Evolutionary conservation across 2,113 vertebrate genomes (phyloP).

Genomic region (Myiagra hebetior): DNA sequence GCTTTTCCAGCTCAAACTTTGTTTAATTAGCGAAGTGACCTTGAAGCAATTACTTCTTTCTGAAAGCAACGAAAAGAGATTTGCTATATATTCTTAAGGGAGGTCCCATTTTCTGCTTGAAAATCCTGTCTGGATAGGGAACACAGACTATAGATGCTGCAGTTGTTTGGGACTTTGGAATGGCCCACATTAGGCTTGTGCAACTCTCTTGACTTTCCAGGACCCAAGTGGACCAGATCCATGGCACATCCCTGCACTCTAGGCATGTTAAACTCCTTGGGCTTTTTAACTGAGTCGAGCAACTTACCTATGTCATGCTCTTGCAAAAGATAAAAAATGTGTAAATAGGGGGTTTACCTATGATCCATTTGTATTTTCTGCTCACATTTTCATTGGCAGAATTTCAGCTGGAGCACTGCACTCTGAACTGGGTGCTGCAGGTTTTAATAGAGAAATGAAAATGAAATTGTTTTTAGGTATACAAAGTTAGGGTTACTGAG

Average conservation of each 20-base stretch:
- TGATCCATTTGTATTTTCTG: background rate
- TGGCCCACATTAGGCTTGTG: background rate
- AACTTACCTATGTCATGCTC: background rate
- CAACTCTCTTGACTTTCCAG: background rate
- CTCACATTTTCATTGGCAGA: background rate
- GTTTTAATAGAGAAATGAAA: background rate
- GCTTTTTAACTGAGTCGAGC: background rate
- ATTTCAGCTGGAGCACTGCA: background rate
- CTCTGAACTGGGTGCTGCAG: background rate
- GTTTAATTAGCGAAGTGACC: background rate
- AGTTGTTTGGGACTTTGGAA: background rate
- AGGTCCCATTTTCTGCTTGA: background rate
- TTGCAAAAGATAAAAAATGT: background rate
- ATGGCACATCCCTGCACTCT: background rate
- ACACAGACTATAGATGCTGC: fast-evolving
- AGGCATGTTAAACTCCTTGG: background rate
- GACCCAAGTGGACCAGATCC: background rate
- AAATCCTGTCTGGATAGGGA: background rate
- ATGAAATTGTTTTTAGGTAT: background rate
- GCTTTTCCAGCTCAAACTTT: background rate
- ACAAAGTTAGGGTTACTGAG: background rate
- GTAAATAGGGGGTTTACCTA: background rate
- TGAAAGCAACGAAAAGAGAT: background rate
- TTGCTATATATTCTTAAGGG: background rate
- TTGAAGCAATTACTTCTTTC: background rate